phyloP scores from a whole-genome alignment of 2,888 invertebrate species.

The Pardosa pseudoannulata region DNA sequence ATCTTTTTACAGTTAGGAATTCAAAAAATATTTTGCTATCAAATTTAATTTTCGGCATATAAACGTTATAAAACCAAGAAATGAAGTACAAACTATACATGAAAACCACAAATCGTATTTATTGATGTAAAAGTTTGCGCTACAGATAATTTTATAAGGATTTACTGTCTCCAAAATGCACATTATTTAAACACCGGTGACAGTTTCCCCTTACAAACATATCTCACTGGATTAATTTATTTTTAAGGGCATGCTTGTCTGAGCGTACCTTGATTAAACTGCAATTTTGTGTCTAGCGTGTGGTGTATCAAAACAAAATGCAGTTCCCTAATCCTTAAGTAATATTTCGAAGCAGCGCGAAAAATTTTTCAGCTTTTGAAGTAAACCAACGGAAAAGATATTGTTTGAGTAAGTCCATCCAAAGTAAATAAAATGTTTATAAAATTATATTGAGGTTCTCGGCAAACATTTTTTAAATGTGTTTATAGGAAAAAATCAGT shows the following conservation, averaged over 20 bases:
- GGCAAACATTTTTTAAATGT: too few species aligned
- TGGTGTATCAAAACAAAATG: not conserved
- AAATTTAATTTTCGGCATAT: too few species aligned
- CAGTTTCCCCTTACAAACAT: not conserved
- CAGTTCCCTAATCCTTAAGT: not conserved
- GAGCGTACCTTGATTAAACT: not conserved
- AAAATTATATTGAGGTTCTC: too few species aligned
- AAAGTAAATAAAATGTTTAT: too few species aligned
- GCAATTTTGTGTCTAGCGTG: not conserved
- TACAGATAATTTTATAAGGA: not conserved
- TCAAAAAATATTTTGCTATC: too few species aligned
- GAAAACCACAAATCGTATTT: too few species aligned
- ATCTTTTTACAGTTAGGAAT: too few species aligned
- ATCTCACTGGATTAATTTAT: conserved; percentile 7
- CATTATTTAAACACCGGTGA: not conserved
- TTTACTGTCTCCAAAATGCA: not conserved
- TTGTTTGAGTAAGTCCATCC: too few species aligned
- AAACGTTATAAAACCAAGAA: too few species aligned
- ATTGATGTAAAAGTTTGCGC: not conserved
- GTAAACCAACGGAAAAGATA: not conserved
- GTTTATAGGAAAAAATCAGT: too few species aligned
- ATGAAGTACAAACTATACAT: too few species aligned
- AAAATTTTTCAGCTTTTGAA: not conserved
- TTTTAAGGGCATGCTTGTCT: not conserved
- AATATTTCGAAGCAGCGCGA: not conserved